phyloP scores from a whole-genome alignment of 2,797 vertebrate genomes.

The Megaceryle alcyon region DNA sequence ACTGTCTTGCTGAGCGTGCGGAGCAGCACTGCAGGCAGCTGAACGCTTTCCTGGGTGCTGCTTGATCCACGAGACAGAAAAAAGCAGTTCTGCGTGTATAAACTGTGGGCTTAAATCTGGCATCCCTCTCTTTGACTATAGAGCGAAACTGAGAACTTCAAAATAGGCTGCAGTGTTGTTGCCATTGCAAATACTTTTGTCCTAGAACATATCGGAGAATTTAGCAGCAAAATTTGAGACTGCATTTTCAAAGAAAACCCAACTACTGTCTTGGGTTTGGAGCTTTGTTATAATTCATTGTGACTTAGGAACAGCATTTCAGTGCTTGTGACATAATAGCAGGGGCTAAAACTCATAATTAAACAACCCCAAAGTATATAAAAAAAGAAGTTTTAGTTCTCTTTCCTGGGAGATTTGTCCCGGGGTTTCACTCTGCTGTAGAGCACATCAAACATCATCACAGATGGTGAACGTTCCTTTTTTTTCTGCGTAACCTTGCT shows the following conservation, averaged over 20 bases:
- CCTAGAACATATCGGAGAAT: not conserved
- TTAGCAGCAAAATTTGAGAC: not conserved
- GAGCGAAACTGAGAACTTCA: not conserved
- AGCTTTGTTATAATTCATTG: not conserved
- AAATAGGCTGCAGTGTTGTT: not conserved
- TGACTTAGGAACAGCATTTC: not conserved
- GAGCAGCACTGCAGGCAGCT: not conserved
- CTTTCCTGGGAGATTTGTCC: not conserved
- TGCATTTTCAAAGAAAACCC: not conserved
- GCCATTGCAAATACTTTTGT: not conserved
- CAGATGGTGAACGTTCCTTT: not conserved
- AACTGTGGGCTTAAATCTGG: not conserved
- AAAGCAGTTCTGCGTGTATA: fast-evolving
- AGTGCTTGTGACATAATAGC: not conserved
- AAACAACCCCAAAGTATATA: fast-evolving
- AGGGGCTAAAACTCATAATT: not conserved
- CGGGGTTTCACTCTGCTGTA: not conserved
- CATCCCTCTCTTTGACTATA: not conserved
- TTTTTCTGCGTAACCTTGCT: not conserved
- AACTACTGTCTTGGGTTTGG: not conserved
- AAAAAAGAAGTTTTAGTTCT: not conserved
- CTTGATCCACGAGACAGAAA: not conserved
- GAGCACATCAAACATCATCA: not conserved
- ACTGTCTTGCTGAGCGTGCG: not conserved
- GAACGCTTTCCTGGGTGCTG: fast-evolving